A percentile compares a stretch with the other conserved stretches of the same genome.
Conservation (phyloP, 2,888 invertebrate species). For the Saturnia japonica region DNA sequence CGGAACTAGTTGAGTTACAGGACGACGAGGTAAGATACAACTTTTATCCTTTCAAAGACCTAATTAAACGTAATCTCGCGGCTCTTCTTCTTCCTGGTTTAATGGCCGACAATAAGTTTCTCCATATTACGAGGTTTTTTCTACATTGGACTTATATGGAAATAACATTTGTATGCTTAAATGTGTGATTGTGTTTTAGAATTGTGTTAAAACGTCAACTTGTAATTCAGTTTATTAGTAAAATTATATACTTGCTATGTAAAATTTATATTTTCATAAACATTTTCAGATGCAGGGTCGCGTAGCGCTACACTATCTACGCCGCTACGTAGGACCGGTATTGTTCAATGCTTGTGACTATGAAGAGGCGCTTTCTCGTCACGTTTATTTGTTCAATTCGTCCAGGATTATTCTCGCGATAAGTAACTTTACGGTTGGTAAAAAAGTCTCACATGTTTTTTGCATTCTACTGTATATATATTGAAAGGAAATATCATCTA, state of each 20-base stretch:
- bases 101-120: too few relatives aligned
- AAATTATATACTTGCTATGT: too few relatives aligned
- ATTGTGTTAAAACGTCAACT: too few relatives aligned
- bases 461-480: neutral
- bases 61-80: too few relatives aligned
- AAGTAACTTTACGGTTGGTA: slow-evolving; percentile 64
- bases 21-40: slow-evolving; percentile 57
- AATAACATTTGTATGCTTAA: too few relatives aligned
- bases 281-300: slow-evolving; percentile 56
- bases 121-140: too few relatives aligned
- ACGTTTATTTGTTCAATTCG: slow-evolving; percentile 63
- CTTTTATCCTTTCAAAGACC: neutral
- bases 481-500: too few relatives aligned
- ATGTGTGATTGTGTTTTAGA: too few relatives aligned
- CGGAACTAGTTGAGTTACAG: slow-evolving; percentile 56
- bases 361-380: slow-evolving; percentile 38
- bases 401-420: slow-evolving; percentile 64
- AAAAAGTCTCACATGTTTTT: neutral
- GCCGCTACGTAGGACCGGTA: slow-evolving; percentile 52
- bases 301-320: slow-evolving; percentile 54
- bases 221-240: too few relatives aligned
- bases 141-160: too few relatives aligned
- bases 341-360: slow-evolving; percentile 62
- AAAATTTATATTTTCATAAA: neutral
- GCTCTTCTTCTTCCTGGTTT: too few relatives aligned